These are phyloP conservation scores for Natator depressus DNA, from an alignment of 2,113 vertebrate species.

Conservation along the genomic window DNA sequence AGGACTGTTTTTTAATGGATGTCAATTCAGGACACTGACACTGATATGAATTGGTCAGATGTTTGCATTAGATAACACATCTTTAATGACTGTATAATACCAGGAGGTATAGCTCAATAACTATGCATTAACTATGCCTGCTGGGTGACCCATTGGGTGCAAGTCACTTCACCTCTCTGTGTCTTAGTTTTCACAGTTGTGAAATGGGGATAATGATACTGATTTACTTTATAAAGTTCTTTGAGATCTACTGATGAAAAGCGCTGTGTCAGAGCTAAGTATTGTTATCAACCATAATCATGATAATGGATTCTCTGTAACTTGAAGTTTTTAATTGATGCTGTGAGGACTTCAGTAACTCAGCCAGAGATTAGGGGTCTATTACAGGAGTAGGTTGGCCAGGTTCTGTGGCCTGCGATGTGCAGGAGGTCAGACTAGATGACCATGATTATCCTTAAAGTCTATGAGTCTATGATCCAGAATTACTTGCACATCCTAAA, in stretches of 20 bases:
- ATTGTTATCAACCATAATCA: neutral
- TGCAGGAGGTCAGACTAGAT: no score
- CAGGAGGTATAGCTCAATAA: neutral
- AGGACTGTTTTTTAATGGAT: neutral
- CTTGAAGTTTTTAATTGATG: neutral
- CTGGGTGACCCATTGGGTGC: neutral
- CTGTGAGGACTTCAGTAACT: neutral
- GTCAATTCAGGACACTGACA: rapidly evolving
- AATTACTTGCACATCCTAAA: neutral
- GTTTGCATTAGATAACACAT: neutral
- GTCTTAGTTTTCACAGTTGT: neutral
- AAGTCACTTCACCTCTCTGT: neutral
- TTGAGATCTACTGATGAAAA: neutral
- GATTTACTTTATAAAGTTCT: neutral
- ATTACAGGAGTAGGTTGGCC: no score
- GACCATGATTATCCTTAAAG: no score
- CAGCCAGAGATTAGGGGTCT: neutral
- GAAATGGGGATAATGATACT: neutral
- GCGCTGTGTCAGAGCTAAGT: neutral
- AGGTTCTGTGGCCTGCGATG: no score
- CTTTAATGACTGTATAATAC: neutral
- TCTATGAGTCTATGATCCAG: neutral
- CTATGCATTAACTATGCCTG: neutral
- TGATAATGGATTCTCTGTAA: neutral
- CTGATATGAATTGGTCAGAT: neutral